Conservation (phyloP, 2,113 vertebrate species). For the Ictalurus furcatus region DNA sequence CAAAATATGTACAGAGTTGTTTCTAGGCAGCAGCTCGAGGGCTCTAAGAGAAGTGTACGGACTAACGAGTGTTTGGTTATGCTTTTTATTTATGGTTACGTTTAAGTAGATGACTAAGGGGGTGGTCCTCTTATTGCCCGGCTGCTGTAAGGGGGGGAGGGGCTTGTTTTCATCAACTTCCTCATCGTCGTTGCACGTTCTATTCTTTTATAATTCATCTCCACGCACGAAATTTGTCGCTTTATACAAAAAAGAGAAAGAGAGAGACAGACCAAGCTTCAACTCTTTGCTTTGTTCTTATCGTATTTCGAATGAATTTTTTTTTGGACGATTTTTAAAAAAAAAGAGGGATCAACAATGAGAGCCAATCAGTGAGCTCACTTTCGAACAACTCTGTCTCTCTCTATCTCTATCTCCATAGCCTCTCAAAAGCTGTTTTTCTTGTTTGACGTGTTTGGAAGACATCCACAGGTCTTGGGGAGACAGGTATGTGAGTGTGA, state of each 20-base stretch:
- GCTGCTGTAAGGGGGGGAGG: conserved; percentile 43
- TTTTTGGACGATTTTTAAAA: neutral
- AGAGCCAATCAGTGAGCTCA: neutral
- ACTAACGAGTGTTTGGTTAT: conserved; percentile 5
- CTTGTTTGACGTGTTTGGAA: conserved; percentile 27
- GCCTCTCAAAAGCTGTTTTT: neutral
- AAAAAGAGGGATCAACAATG: neutral
- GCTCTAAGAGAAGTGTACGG: conserved; percentile 44
- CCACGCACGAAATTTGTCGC: conserved; percentile 10
- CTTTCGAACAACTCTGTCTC: neutral
- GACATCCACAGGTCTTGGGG: conserved; percentile 38
- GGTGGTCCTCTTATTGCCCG: conserved; percentile 36
- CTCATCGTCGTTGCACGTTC: neutral
- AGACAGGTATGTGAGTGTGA: conserved; percentile 15
- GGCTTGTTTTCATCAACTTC: conserved; percentile 39
- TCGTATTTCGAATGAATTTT: neutral
- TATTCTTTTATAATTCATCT: conserved; percentile 17
- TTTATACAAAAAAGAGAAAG: conserved; percentile 8
- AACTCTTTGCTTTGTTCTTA: neutral
- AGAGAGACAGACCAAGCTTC: conserved; percentile 5
- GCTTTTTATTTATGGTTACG: conserved; percentile 7
- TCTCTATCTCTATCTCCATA: conserved; percentile 7
- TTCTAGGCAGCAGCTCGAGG: conserved; percentile 11
- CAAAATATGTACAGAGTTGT: conserved; percentile 71
- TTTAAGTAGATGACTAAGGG: neutral